Conservation (phyloP, 2,113 vertebrate species). For the Myodes glareolus region DNA sequence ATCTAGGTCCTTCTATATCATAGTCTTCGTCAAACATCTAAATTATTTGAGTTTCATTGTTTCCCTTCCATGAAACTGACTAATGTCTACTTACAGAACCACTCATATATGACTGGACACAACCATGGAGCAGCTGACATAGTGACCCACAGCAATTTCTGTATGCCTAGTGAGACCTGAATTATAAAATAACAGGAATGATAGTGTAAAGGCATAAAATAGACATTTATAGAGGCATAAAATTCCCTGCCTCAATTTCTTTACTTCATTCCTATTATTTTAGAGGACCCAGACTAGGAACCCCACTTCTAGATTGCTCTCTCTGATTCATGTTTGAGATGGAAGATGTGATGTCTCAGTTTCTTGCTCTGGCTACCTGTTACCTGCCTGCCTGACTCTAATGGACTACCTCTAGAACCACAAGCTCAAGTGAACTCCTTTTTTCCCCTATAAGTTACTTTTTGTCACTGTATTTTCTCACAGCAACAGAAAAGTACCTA, state of each 20-base stretch:
- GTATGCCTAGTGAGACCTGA: neutral
- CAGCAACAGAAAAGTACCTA: neutral
- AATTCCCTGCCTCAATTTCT: neutral
- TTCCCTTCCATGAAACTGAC: neutral
- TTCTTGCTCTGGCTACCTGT: too few species aligned
- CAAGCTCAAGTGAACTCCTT: neutral
- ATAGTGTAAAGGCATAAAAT: neutral
- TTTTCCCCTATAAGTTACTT: neutral
- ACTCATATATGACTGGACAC: neutral
- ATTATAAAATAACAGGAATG: too few species aligned
- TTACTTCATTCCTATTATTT: neutral
- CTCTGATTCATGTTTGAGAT: neutral
- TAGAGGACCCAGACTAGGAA: neutral
- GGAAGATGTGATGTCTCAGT: too few species aligned
- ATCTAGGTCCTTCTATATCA: neutral
- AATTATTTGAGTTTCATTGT: neutral
- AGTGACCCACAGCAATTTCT: neutral
- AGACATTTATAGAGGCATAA: neutral
- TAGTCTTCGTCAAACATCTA: neutral
- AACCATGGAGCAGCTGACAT: neutral
- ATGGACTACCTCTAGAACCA: neutral
- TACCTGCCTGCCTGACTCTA: neutral
- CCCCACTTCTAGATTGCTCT: neutral
- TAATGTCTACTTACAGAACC: neutral
- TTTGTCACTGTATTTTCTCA: neutral